These are phyloP conservation scores for Prionailurus viverrinus DNA, from an alignment of 2,113 vertebrate species.

Conservation along the genomic window DNA sequence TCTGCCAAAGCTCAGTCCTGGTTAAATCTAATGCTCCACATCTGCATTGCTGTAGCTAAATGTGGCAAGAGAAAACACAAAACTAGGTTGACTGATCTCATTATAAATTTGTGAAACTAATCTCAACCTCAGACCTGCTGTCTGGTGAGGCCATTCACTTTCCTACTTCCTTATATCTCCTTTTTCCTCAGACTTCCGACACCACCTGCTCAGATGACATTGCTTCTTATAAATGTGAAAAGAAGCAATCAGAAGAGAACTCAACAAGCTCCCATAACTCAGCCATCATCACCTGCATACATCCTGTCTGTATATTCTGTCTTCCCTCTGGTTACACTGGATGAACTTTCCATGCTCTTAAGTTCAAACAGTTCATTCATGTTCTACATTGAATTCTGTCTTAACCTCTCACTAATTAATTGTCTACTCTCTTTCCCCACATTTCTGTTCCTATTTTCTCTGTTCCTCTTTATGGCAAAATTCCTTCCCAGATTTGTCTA, in stretches of 20 bases:
- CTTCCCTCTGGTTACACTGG: background rate
- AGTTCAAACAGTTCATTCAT: background rate
- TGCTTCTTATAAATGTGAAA: background rate
- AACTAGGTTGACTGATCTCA: background rate
- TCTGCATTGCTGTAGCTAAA: background rate
- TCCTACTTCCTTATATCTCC: background rate
- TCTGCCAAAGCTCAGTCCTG: background rate
- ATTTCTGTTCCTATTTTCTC: background rate
- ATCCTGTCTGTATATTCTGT: background rate
- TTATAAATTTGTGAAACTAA: constrained; percentile 7
- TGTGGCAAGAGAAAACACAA: background rate
- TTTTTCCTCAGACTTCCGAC: background rate
- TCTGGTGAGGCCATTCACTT: background rate
- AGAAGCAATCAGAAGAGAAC: background rate
- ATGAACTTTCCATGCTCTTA: background rate
- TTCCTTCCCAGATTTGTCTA: background rate
- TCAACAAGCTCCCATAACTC: background rate
- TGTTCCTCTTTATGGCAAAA: background rate
- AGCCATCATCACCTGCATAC: background rate
- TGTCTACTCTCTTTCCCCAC: background rate
- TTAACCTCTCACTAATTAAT: background rate
- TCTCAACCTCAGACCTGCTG: background rate
- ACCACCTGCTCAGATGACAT: background rate
- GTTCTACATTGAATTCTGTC: background rate
- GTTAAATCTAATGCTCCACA: background rate